Percentiles rank a stretch among this genome's conserved stretches.
phyloP scores from a whole-genome alignment of 2,888 invertebrate species.

The Polymixis flavicincta region DNA sequence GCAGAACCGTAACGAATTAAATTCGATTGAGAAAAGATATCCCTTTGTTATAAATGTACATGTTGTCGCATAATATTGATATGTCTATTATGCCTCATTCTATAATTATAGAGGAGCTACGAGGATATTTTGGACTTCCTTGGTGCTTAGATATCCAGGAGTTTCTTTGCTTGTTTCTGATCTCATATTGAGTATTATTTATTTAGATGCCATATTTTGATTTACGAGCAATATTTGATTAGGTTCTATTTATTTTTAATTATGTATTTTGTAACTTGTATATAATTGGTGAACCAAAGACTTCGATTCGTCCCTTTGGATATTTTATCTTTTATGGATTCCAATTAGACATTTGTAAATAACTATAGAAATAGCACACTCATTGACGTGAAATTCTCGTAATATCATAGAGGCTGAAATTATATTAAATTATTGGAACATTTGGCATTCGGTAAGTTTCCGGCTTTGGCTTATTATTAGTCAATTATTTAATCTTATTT shows the following conservation, averaged over 20 bases:
- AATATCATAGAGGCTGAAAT: conserved; percentile 76
- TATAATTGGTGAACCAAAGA: conserved; percentile 88
- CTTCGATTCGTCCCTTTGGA: conserved; percentile 83
- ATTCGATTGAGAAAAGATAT: conserved; percentile 51
- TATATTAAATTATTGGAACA: conserved; percentile 69
- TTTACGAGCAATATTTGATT: conserved; percentile 83
- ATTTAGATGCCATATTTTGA: conserved; percentile 89
- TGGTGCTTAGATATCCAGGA: conserved; percentile 81
- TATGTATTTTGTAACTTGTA: conserved; percentile 81
- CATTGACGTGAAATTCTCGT: conserved; percentile 79
- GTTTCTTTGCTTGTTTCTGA: conserved; percentile 87
- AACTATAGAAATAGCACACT: conserved; percentile 72
- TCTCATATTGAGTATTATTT: conserved; percentile 90
- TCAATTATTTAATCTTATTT: conserved; percentile 51
- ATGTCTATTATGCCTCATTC: conserved; percentile 43
- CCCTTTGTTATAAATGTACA: conserved; percentile 45
- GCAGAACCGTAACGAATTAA: conserved; percentile 30
- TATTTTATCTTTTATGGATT: conserved; percentile 75
- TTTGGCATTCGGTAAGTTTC: conserved; percentile 81
- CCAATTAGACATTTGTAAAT: conserved; percentile 77
- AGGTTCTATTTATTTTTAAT: conserved; percentile 82
- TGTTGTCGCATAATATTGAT: conserved; percentile 33
- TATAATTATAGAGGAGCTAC: conserved; percentile 44
- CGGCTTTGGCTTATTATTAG: conserved; percentile 64
- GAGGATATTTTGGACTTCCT: conserved; percentile 71